Evolutionary conservation across 2,888 invertebrate species (phyloP).

Genomic region (Syrphus vitripennis): DNA sequence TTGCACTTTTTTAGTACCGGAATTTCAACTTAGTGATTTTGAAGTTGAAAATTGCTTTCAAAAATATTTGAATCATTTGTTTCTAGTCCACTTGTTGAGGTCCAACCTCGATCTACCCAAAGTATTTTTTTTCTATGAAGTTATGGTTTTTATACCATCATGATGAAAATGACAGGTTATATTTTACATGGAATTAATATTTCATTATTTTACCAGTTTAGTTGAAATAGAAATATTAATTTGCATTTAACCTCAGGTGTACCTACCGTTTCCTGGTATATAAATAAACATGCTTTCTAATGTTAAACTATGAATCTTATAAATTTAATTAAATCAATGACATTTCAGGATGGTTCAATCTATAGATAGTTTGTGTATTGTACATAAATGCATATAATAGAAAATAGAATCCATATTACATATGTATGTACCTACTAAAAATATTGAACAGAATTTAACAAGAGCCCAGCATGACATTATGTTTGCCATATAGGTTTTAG

Average conservation of each 20-base stretch:
- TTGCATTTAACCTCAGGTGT: neutral
- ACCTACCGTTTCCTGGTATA: no score
- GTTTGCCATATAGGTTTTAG: neutral
- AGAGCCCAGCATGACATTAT: conserved; percentile 22
- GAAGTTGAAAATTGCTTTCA: no score
- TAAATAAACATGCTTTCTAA: neutral
- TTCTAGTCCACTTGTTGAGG: no score
- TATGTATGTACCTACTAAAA: neutral
- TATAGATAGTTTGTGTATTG: neutral
- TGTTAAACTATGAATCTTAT: neutral
- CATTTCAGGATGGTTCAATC: conserved; percentile 1
- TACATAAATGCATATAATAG: neutral
- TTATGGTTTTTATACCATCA: no score
- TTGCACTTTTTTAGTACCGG: no score
- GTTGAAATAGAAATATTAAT: neutral
- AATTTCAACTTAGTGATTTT: no score
- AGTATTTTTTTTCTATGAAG: no score
- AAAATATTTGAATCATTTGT: no score
- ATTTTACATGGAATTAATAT: neutral
- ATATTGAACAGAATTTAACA: conserved; percentile 20
- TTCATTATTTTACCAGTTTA: neutral
- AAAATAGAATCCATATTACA: neutral
- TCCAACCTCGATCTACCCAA: no score
- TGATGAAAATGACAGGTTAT: no score
- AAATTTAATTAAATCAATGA: conserved; percentile 58